phyloP scores from a whole-genome alignment of 2,888 invertebrate genomes.

The Priocnemis perturbator region DNA sequence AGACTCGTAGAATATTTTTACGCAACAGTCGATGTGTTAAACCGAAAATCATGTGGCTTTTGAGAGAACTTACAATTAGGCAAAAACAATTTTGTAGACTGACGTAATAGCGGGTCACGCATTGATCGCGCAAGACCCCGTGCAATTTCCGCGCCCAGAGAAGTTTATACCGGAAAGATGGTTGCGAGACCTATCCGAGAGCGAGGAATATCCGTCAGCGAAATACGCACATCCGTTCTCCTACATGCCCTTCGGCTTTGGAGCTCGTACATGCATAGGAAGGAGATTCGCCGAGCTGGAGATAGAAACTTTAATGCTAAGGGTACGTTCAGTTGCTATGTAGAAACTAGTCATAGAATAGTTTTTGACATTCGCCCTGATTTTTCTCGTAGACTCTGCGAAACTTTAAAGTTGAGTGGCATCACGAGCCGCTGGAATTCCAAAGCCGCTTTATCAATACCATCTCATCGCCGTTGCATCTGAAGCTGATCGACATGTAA shows the following conservation, averaged over 20 bases:
- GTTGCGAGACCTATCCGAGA: slow-evolving; percentile 77
- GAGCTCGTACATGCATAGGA: slow-evolving; percentile 83
- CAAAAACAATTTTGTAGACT: slow-evolving; percentile 38
- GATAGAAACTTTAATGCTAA: slow-evolving; percentile 78
- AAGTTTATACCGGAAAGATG: slow-evolving; percentile 83
- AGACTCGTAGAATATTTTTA: too few relatives aligned
- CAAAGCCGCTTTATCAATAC: slow-evolving; percentile 86
- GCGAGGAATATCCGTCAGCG: slow-evolving; percentile 69
- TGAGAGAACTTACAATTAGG: too few relatives aligned
- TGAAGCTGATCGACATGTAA: slow-evolving; percentile 33
- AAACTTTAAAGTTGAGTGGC: slow-evolving; percentile 83
- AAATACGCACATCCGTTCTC: slow-evolving; percentile 79
- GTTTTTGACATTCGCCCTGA: background rate
- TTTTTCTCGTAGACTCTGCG: slow-evolving; percentile 81
- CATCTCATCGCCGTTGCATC: slow-evolving; percentile 81
- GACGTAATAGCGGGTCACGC: slow-evolving; percentile 62
- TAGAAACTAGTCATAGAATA: slow-evolving; percentile 1
- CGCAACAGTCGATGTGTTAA: too few relatives aligned
- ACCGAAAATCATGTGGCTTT: too few relatives aligned
- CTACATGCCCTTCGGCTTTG: slow-evolving; percentile 82
- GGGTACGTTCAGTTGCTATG: slow-evolving; percentile 39
- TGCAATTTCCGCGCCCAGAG: slow-evolving; percentile 78
- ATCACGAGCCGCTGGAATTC: slow-evolving; percentile 81
- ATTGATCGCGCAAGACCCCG: slow-evolving; percentile 61
- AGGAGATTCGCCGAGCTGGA: slow-evolving; percentile 85